Percentiles rank a stretch among this genome's conserved stretches.
phyloP scores from a whole-genome alignment of 2,113 vertebrate genomes.

The Phylloscopus trochiloides region DNA sequence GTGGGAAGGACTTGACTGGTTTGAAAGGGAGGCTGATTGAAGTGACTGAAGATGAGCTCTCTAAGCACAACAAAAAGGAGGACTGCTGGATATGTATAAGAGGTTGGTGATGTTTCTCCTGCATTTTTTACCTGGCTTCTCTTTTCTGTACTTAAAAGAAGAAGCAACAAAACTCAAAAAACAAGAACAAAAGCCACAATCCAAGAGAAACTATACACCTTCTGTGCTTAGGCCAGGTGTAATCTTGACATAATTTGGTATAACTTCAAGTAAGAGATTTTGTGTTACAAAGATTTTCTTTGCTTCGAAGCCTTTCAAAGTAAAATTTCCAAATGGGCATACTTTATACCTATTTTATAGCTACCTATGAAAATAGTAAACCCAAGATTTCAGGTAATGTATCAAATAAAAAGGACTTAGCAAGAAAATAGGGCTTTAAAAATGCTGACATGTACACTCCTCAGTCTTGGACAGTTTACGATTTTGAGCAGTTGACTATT shows the following conservation, averaged over 20 bases:
- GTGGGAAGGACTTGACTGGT: constrained; percentile 90
- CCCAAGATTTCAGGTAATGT: background rate
- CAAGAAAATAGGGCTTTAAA: background rate
- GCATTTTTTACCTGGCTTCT: background rate
- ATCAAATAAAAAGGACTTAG: background rate
- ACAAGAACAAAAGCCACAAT: background rate
- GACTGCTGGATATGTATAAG: constrained; percentile 98
- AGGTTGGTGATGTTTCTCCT: constrained; percentile 73
- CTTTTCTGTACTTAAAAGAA: background rate
- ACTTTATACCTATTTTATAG: background rate
- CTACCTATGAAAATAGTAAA: background rate
- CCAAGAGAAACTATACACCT: rapidly evolving
- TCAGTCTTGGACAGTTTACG: background rate
- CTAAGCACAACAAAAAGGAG: constrained; percentile 84
- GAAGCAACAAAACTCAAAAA: background rate
- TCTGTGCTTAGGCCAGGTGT: background rate
- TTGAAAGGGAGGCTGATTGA: constrained; percentile 87
- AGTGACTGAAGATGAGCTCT: constrained; percentile 89
- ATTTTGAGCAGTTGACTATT: background rate
- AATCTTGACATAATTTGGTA: background rate
- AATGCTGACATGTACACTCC: background rate
- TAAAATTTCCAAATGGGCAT: background rate
- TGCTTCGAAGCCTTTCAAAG: background rate
- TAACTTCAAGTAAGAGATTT: background rate
- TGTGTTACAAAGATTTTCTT: background rate